Evolutionary conservation across 2,797 vertebrate genomes (phyloP).

Genomic region (Myotis daubentonii): DNA sequence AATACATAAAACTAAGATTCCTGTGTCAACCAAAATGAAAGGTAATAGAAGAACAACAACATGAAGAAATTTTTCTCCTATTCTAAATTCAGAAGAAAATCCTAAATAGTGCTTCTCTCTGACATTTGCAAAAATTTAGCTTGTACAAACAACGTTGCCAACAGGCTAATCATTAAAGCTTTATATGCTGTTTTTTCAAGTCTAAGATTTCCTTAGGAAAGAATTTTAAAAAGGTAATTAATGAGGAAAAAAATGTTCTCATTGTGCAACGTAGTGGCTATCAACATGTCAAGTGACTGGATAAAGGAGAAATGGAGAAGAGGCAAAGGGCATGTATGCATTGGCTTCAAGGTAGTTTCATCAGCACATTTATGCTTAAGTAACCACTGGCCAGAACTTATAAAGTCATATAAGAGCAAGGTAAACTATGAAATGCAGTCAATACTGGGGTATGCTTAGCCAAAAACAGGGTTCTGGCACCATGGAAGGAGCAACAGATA

Average conservation of each 20-base stretch:
- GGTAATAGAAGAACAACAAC: not conserved
- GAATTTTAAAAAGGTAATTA: not conserved
- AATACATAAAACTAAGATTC: slow-evolving; percentile 55
- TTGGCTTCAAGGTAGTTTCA: not conserved
- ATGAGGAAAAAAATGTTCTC: not conserved
- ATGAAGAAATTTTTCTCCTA: not conserved
- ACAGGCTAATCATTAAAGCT: not conserved
- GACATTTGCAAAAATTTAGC: not conserved
- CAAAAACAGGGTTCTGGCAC: not conserved
- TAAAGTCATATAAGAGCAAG: not conserved
- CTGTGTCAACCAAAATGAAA: slow-evolving; percentile 42
- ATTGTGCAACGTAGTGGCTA: not conserved
- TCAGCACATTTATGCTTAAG: not conserved
- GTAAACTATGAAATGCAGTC: not conserved
- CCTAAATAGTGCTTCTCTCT: not conserved
- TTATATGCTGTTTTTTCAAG: not conserved
- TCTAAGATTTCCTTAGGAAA: slow-evolving; percentile 5
- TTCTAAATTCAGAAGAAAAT: slow-evolving; percentile 43
- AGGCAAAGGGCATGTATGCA: not conserved
- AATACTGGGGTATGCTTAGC: not conserved
- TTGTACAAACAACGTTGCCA: not conserved
- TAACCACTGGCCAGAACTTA: not conserved
- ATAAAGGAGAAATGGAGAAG: not conserved
- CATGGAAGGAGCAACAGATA: not conserved
- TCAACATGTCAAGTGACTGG: not conserved